Evolutionary conservation across 2,888 invertebrate species (phyloP).

Genomic region (Mermis nigrescens): DNA sequence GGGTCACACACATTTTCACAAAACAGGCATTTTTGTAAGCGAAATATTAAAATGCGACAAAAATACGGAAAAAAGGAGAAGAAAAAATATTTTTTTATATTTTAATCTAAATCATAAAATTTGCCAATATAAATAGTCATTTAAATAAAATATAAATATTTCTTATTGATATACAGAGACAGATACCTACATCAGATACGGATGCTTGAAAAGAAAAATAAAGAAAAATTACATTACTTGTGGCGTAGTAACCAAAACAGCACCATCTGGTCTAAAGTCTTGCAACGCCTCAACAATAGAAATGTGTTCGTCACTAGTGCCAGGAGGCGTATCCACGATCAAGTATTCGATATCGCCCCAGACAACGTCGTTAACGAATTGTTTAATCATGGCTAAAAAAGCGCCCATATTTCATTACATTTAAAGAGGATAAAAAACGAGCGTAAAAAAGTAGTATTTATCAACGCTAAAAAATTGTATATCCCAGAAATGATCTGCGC

Average conservation of each 20-base stretch:
- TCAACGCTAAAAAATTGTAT: too few relatives aligned
- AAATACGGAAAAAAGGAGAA: too few relatives aligned
- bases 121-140: too few relatives aligned
- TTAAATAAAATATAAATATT: conserved; percentile 1
- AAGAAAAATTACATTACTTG: conserved; percentile 40
- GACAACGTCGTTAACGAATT: conserved; percentile 81
- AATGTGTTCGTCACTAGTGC: conserved; percentile 82
- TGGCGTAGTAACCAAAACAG: conserved; percentile 75
- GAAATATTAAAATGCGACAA: too few relatives aligned
- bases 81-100: too few relatives aligned
- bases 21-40: too few relatives aligned
- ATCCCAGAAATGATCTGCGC: too few relatives aligned
- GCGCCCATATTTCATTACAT: neutral
- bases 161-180: neutral
- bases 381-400: conserved; percentile 62
- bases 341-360: conserved; percentile 78
- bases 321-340: conserved; percentile 81
- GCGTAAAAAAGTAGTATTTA: too few relatives aligned
- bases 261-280: conserved; percentile 43
- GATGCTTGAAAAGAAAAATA: conserved; percentile 1
- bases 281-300: conserved; percentile 52
- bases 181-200: conserved; percentile 3
- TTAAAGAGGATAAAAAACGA: too few relatives aligned
- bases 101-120: too few relatives aligned
- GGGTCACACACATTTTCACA: too few relatives aligned